phyloP scores from a whole-genome alignment of 2,113 vertebrate species.

The Nothocercus nigrocapillus region DNA sequence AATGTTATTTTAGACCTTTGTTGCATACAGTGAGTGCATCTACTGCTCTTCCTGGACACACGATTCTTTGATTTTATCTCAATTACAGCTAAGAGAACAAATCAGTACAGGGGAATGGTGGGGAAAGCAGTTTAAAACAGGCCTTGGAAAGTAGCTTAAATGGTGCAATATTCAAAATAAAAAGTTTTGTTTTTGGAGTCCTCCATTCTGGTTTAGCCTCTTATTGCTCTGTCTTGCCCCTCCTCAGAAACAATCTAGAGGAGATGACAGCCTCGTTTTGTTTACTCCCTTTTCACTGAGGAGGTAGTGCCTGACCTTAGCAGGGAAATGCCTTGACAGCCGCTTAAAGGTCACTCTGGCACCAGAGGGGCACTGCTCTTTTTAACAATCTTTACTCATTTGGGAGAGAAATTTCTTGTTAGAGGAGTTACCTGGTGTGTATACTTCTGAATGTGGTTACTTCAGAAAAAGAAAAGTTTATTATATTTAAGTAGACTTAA shows the following conservation, averaged over 20 bases:
- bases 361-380: not conserved
- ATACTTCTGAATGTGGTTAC: not conserved
- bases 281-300: not conserved
- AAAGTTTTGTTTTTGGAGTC: not conserved
- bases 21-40: not conserved
- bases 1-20: not conserved
- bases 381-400: not conserved
- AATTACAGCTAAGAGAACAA: not conserved
- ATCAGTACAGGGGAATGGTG: not conserved
- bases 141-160: not conserved
- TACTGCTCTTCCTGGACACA: not conserved
- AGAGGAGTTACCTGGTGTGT: not conserved
- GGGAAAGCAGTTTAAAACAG: not conserved
- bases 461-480: not conserved
- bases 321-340: not conserved
- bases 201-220: not conserved
- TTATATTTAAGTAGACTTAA: not conserved
- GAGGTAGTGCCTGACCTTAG: not conserved
- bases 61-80: not conserved
- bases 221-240: not conserved
- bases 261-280: not conserved
- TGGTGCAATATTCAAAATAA: not conserved
- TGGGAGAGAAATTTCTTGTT: not conserved
- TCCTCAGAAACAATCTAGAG: not conserved
- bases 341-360: rapidly evolving